Evolutionary conservation across 2,888 invertebrate genomes (phyloP).

Genomic region (Phortica okadai): DNA sequence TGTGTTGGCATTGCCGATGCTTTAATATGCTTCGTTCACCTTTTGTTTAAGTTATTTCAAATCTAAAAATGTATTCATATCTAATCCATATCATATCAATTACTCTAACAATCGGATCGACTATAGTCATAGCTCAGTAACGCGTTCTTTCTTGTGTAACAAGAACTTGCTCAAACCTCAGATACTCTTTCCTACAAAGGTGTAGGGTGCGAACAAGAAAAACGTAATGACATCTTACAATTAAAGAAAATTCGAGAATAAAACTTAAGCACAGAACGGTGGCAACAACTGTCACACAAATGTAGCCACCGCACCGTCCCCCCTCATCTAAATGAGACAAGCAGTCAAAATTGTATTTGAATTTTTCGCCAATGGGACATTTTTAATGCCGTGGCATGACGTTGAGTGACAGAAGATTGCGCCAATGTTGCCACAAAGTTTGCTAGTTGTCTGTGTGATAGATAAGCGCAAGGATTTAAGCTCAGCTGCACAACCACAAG

Average conservation of each 20-base stretch:
- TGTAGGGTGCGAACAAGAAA: no score
- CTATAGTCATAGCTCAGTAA: no score
- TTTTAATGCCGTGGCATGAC: constrained; percentile 43
- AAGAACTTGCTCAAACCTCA: no score
- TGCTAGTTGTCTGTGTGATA: constrained; percentile 33
- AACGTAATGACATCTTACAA: background rate
- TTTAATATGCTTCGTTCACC: no score
- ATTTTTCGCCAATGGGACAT: constrained; percentile 31
- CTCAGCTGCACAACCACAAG: constrained; percentile 26
- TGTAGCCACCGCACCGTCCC: background rate
- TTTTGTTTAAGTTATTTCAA: no score
- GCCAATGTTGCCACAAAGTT: constrained; percentile 33
- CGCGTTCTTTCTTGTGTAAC: no score
- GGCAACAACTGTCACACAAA: background rate
- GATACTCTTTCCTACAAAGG: no score
- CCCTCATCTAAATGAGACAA: background rate
- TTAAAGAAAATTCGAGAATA: constrained; percentile 20
- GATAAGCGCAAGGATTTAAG: constrained; percentile 33
- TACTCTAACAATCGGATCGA: no score
- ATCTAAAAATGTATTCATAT: no score
- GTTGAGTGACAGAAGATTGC: constrained; percentile 51
- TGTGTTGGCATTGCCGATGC: no score
- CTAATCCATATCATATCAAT: no score
- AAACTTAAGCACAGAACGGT: constrained; percentile 5
- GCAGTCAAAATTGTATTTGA: constrained; percentile 37